Base-by-base conservation (phyloP, 1,140 invertebrate genomes). In the Panagrolaimus sp. region DNA sequence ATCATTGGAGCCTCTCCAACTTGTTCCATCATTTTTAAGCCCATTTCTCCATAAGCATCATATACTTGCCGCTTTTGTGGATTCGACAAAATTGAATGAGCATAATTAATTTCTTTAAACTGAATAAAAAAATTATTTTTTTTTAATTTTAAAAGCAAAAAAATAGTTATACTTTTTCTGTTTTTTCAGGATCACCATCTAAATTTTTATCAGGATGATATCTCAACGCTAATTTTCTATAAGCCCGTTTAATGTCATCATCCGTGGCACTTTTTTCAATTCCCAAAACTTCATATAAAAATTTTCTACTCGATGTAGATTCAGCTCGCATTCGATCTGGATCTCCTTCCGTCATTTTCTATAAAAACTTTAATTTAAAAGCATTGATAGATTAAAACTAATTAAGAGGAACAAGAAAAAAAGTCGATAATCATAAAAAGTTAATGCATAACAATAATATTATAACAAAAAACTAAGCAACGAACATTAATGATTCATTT, bases 161-260 rank as follows among this genome's bases (percentile, higher is more conserved):
- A 63, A n/a, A 42, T 1, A 43, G 38, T 48, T 23, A 16, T 42
- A 79, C 76, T 66, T 68, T 80, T 47, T 72, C 78, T 13, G 73
- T 74, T 62, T 72, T 76, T 61, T 76, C 78, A 16, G 76, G 76
- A 71, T 82, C 76, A 5, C 76, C 73, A 63, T 80, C 78, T 3
- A 71, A 61, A 44, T 98, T 98, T 85, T 99, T 99, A 82, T 99
- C 96, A 0, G 96, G 96, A 87, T 98, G 96, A 76, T 97, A 89
- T 81, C 92, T 90, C 44, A 98, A 85, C 0, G 96, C 95, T 67
- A 98, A 84, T 85, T 96, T 96, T 83, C 92, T 91, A 83, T 98
- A 98, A 0, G 92, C 89, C 96, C 84, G 25, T 46, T 97, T 98
- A 31, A 98, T 89, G 76, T 98, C 95, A 44, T 89, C 89, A 77